Percentiles rank a stretch among this genome's conserved stretches.
Conservation (phyloP, 2,888 invertebrate genomes). For the Spisula subtruncata region DNA sequence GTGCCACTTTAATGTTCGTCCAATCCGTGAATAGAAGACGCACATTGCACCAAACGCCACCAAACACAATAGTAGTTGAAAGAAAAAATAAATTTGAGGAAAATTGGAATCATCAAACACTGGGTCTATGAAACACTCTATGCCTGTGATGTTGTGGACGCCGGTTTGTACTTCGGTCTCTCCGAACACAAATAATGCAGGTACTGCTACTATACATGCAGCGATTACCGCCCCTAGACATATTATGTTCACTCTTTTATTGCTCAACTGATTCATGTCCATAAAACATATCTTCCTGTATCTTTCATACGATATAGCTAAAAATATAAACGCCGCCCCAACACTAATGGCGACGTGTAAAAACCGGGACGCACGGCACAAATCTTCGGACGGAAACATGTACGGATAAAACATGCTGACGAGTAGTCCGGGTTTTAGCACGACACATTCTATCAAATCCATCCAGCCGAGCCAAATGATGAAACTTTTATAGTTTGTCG, state of each 20-base stretch:
- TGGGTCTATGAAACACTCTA: slow-evolving; percentile 78
- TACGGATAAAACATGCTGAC: slow-evolving; percentile 78
- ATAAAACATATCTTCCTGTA: slow-evolving; percentile 80
- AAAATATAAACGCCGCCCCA: slow-evolving; percentile 78
- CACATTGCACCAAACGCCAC: slow-evolving; percentile 62
- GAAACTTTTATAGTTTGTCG: slow-evolving; percentile 74
- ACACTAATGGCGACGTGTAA: slow-evolving; percentile 75
- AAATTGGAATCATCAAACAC: slow-evolving; percentile 59
- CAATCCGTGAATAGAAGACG: slow-evolving; percentile 74
- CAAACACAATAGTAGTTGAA: slow-evolving; percentile 72
- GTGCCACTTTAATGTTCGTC: slow-evolving; percentile 66
- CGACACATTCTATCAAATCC: slow-evolving; percentile 76
- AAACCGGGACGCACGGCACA: slow-evolving; percentile 75
- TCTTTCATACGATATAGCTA: slow-evolving; percentile 78
- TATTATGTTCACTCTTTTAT: slow-evolving; percentile 71
- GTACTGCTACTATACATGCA: slow-evolving; percentile 74
- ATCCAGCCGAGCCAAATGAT: slow-evolving; percentile 78
- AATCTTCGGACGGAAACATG: slow-evolving; percentile 74
- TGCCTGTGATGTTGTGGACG: slow-evolving; percentile 73
- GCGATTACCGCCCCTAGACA: slow-evolving; percentile 67
- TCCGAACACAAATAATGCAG: slow-evolving; percentile 76
- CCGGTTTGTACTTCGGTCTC: slow-evolving; percentile 72
- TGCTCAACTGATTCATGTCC: slow-evolving; percentile 72
- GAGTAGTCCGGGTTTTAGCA: slow-evolving; percentile 79
- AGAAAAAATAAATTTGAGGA: slow-evolving; percentile 72